Conservation (phyloP, 2,113 vertebrate genomes). For the Ochotona curzoniae region DNA sequence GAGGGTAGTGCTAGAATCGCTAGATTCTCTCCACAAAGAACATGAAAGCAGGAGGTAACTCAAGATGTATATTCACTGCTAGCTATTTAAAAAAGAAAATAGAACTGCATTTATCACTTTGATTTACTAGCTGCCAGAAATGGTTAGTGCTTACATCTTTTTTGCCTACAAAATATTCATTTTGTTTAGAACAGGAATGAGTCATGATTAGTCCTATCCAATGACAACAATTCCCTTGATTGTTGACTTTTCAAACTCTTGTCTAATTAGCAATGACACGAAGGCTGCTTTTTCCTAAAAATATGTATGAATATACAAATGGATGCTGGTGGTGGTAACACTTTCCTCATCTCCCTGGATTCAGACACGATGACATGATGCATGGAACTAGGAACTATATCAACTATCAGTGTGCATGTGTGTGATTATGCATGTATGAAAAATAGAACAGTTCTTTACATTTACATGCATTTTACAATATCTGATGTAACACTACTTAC, state of each 20-base stretch:
- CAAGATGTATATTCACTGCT: background rate
- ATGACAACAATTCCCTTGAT: background rate
- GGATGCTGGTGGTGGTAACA: fast-evolving
- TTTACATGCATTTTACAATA: background rate
- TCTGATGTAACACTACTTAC: background rate
- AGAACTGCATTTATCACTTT: background rate
- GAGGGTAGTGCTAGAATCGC: background rate
- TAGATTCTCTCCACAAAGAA: background rate
- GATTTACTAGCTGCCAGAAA: background rate
- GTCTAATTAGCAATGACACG: background rate
- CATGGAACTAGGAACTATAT: background rate
- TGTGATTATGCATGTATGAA: background rate
- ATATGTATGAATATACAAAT: background rate
- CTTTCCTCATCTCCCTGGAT: background rate
- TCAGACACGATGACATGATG: background rate
- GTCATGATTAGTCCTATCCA: background rate
- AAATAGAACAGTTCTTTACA: background rate
- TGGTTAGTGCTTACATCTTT: background rate
- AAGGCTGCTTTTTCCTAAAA: background rate
- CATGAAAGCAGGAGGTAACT: background rate
- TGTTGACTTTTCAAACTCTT: background rate
- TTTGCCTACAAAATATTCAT: background rate
- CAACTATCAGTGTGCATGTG: background rate
- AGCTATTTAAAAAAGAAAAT: constrained; percentile 12
- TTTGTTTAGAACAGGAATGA: background rate